Evolutionary conservation across 2,888 invertebrate species (phyloP), one percentile per base, ranked within the genome.

Genomic region (Uropetala carovei): DNA sequence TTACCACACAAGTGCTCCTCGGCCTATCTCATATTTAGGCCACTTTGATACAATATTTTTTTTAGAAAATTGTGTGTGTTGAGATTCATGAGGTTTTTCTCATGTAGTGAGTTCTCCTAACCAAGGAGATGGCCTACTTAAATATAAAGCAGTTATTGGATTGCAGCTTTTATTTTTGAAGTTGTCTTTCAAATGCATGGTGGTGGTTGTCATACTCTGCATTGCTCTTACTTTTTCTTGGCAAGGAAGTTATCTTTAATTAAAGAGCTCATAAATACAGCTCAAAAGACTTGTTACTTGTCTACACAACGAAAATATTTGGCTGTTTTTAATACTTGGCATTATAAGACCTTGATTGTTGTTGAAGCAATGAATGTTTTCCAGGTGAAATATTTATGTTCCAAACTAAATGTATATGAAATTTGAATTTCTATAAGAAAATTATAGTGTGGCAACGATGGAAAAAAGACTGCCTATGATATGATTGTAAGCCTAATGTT

Each of bases 401-500:
- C 75, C 22, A 27, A 75, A 75, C 22, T 75, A 27, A 27, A 75
- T 75, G 22, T 75, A 27, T 13, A 27, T 22, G 75, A 75, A 75
- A 75, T 75, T 22, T 22, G 27, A 27, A 27, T 75, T 75, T 27
- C 27, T 22, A 22, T 75, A 75, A 27, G 27, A 18, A 75, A 75
- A 27, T 75, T 27, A 27, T 22, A 75, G 75, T 22, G 13, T 27
- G 75, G 75, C 75, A 75, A 27, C 14, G 75, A 18, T 75, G 22
- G 22, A 75, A 89, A 43, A 86, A 86, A 89, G 89, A 89, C 68
- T 89, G 89, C 64, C 60, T 64, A 89, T 43, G 64, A 64, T n/a
- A n/a, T 89, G 89, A 89, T 89, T 89, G 64, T 89, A 89, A 64
- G 89, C 60, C 89, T 64, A 89, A 89, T 64, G 64, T 89, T 89